Evolutionary conservation across 2,888 invertebrate genomes (phyloP), one percentile per base, ranked within the genome.

Genomic region (Prostheceraeus crozeri): DNA sequence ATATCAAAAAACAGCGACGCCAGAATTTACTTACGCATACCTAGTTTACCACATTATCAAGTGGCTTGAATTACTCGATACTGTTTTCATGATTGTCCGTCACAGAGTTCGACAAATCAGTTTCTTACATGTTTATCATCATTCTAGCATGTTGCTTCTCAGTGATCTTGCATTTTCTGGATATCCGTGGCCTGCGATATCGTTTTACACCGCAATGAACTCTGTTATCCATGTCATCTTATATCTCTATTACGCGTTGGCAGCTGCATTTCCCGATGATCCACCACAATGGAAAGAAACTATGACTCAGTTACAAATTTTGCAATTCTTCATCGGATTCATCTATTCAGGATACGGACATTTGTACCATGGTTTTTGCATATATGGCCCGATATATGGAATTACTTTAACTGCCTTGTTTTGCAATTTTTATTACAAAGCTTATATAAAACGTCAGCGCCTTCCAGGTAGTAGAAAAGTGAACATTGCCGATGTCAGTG

Each of bases 111-210:
- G 72, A 19, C 74, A 75, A 65, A 71, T 75, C 31, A 68, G 70
- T 14, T 67, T 73, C 54, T 68, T 75, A 3, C 75, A 75, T 62
- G 68, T 74, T 0, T 75, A 71, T 60, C 74, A 75, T 60, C 75
- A 75, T 60, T 64, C 70, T 46, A 68, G 70, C 52, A 73, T 75
- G 71, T 57, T 75, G 30, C 64, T 75, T 8, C 68, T 75, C 1
- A 69, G 70, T 23, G 40, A 40, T 40, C 6, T 40, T n/a, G 23
- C 40, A 4, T 30, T 19, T 21, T n/a, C 14, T n/a, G 66, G 25
- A 68, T 62, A 62, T 45, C 53, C 58, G 16, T 51, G 51, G 14
- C 56, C 58, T 14, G 62, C 62, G 16, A 52, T 58, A 55, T 40
- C 71, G 6, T 40, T 68, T 2, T 68, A 69, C 60, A 57, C 67